Conservation (phyloP, 2,888 invertebrate genomes). For the Eristalinus sepulchralis region DNA sequence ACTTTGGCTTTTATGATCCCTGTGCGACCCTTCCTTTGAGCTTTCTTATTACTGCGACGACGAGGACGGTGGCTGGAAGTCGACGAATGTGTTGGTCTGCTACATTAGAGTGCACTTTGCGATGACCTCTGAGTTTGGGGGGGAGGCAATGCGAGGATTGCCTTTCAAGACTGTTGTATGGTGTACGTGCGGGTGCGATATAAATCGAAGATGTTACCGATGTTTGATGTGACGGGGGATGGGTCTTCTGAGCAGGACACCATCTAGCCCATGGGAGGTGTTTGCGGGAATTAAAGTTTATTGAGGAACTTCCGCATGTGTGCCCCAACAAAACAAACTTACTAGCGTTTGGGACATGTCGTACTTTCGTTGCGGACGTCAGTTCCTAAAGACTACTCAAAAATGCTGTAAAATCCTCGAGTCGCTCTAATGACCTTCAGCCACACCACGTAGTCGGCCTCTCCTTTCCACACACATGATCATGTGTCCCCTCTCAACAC, state of each 20-base stretch:
- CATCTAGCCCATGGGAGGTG: neutral
- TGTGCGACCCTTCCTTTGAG: constrained; percentile 59
- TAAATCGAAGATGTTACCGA: neutral
- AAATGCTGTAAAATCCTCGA: no score
- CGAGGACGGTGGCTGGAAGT: neutral
- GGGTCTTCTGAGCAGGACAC: neutral
- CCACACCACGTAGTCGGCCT: no score
- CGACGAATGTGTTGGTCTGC: constrained; percentile 15
- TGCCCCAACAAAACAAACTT: neutral
- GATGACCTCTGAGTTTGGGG: neutral
- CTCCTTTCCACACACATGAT: neutral
- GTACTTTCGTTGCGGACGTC: no score
- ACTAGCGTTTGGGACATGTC: neutral
- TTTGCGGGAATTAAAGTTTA: neutral
- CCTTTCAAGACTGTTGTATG: neutral
- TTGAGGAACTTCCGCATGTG: neutral
- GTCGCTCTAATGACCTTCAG: no score
- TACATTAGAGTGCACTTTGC: constrained; percentile 55
- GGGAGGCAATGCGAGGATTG: neutral
- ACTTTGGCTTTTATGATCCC: constrained; percentile 67
- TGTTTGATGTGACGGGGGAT: neutral
- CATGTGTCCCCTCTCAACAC: neutral
- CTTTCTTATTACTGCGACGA: constrained; percentile 42
- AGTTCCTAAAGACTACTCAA: no score
- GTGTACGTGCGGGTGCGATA: neutral